Conservation (phyloP, 2,888 invertebrate genomes). For the Nineta flava region DNA sequence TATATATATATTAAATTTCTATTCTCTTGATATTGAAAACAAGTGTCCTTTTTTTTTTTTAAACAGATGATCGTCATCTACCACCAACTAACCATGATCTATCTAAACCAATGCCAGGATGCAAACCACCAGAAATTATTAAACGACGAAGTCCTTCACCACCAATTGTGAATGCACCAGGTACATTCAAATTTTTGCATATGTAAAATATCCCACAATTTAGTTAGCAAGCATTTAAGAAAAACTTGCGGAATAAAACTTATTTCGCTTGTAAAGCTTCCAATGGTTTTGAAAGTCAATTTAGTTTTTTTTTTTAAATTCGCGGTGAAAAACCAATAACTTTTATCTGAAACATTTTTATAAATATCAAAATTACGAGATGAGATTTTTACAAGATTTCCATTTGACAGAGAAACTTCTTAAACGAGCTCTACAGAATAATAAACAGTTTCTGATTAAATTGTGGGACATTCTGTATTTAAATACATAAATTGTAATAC, state of each 20-base stretch:
- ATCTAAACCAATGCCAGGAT: background rate
- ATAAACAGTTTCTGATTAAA: too few species aligned
- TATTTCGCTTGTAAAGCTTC: too few species aligned
- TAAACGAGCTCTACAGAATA: too few species aligned
- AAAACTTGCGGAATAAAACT: too few species aligned
- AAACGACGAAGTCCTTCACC: constrained; percentile 35
- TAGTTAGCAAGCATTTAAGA: too few species aligned
- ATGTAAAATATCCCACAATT: background rate
- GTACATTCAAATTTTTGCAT: background rate
- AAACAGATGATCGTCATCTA: background rate
- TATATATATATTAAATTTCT: background rate
- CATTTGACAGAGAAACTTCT: too few species aligned
- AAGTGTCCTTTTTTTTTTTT: constrained; percentile 10
- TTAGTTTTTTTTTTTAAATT: too few species aligned
- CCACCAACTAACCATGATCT: background rate
- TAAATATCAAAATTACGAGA: too few species aligned
- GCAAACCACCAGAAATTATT: constrained; percentile 10
- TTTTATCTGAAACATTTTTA: too few species aligned
- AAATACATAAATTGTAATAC: background rate
- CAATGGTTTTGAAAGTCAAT: too few species aligned
- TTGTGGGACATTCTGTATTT: background rate
- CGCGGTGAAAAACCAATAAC: too few species aligned
- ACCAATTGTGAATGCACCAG: constrained; percentile 34
- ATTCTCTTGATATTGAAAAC: background rate
- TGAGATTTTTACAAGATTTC: too few species aligned